Evolutionary conservation across 2,888 invertebrate genomes (phyloP), one percentile per base, ranked within the genome.

Genomic region (Scelioninae gen. 1): DNA sequence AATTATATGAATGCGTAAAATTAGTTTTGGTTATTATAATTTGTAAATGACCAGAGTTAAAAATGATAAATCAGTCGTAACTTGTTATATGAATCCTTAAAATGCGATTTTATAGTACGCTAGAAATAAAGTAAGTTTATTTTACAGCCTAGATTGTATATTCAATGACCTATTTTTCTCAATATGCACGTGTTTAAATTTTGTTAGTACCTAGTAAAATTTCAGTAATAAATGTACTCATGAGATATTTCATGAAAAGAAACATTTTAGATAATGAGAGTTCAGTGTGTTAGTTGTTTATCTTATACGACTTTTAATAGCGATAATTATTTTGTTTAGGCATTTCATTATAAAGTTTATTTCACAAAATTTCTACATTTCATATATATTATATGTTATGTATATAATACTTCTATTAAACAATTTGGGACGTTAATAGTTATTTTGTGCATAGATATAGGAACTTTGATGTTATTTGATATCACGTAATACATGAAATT

Each of bases 371-470:
- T 8, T 45, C n/a, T 13, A 45, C 13, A 5, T 45, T 23, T 23
- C 4, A 23, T 23, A 23, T 4, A 31, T 10, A n/a, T 7, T 6
- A 16, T 58, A 16, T 51, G 29, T 53, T 40, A 38, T 32, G 31
- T 15, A 40, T 43, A 45, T 13, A 49, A 40, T 16, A 62, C 51
- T 72, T 38, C 16, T 31, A 62, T 49, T 58, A 58, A 71, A 58
- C 40, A 56, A 72, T 72, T 72, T 62, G 53, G 71, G 62, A n/a
- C 71, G 9, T n/a, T 40, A 62, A 62, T 40, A n/a, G 15, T 53
- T 51, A 72, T 60, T 40, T 49, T 56, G 8, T 47, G 40, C 43
- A 51, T 60, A 16, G 6, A 32, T 34, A 34, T 38, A 62, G 29
- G 16, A 45, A 15, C 58, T 60, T 49, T 60, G 51, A 62, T 60